Evolutionary conservation across 1,140 invertebrate species (phyloP), one percentile per base, ranked within the genome.

Genomic region (Cyphomyrmex costatus): DNA sequence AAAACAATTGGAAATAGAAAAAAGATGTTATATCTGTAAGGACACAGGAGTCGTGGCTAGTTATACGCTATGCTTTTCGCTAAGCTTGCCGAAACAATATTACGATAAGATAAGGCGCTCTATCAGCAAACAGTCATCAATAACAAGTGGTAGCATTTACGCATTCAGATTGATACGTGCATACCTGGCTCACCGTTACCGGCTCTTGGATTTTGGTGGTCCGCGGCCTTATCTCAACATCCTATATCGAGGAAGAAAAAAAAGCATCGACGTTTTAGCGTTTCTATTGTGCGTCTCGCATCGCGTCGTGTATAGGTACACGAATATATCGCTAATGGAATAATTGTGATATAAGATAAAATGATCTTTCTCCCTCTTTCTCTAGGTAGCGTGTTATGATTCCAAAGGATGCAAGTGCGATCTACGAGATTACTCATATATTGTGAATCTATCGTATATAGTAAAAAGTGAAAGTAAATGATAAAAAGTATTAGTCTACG

Each of bases 201-300:
- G 92, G 78, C 33, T 93, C 91, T 76, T 88, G 89, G 85, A 92
- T 91, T 90, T 89, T 93, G 36, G 88, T 66, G 58, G 84, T 71
- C 71, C 87, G 86, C 61, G 91, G 83, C 76, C 91, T 92, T 91
- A 93, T 92, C 85, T 93, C 93, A 77, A 88, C 87, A 84, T 94
- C 93, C 93, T 94, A 87, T 46, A 93, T 93, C 82, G 60, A 83
- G 90, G 60, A 80, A 92, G 79, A 61, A 8, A 65, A 68, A 68
- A 83, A 89, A 91, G 87, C 61, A 92, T 82, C 73, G 79, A 86
- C 74, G 86, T 71, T 88, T 91, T 88, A 91, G 56, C 74, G 36
- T 76, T 68, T 46, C 33, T 42, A 71, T 49, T 30, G 80, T 85
- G 89, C 70, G 30, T 73, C 46, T 33, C 65, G 74, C 56, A n/a